A percentile compares a stretch with the other conserved stretches of the same genome.
phyloP scores from a whole-genome alignment of 2,888 invertebrate genomes.

The Actias luna region DNA sequence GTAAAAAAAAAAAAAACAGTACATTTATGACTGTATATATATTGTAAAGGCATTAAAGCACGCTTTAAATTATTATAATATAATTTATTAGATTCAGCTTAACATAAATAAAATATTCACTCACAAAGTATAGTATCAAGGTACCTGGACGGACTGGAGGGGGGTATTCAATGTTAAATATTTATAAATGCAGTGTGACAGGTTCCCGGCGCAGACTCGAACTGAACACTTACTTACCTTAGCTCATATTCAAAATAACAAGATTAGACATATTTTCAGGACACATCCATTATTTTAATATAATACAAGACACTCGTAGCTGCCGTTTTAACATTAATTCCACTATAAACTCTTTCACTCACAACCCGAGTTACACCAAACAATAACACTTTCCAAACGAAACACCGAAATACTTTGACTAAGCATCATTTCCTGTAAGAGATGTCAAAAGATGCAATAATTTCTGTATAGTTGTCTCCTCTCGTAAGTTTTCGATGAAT shows the following conservation, averaged over 20 bases:
- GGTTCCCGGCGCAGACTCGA: slow-evolving; percentile 30
- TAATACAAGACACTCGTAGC: not conserved
- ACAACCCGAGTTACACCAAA: not conserved
- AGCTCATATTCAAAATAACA: not conserved
- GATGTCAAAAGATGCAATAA: not conserved
- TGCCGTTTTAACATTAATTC: not conserved
- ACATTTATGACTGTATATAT: too few species aligned
- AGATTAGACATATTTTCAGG: not conserved
- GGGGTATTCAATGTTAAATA: slow-evolving; percentile 20
- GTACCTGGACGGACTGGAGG: slow-evolving; percentile 53
- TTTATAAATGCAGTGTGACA: slow-evolving; percentile 63
- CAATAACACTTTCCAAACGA: not conserved
- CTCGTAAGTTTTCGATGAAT: not conserved
- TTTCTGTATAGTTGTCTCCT: not conserved
- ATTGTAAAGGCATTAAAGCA: too few species aligned
- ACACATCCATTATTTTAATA: not conserved
- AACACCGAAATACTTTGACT: not conserved
- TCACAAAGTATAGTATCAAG: not conserved
- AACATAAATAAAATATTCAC: not conserved
- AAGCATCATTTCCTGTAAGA: not conserved
- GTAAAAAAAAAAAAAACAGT: too few species aligned
- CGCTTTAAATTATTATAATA: too few species aligned
- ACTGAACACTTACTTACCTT: not conserved
- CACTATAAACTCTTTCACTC: not conserved
- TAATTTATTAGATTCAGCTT: not conserved